These are phyloP conservation scores for pig (Sus scrofa) DNA, from an alignment of 2,113 vertebrate genomes.

Conservation along the genomic window T2T-Sscrofa CM000824.6:111992501-111993000, in stretches of 20 bases:
- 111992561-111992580: not conserved
- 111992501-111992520: not conserved
- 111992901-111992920: not conserved
- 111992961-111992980: not conserved
- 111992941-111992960: not conserved
- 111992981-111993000: not conserved
- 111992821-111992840: slow-evolving; percentile 19
- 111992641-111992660: not conserved
- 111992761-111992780: not conserved
- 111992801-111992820: not conserved
- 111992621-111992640: not conserved
- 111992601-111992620: not conserved
- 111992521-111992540: not conserved
- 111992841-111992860: not conserved
- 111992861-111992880: not conserved
- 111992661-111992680: not conserved
- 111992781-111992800: not conserved
- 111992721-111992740: not conserved
- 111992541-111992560: not conserved
- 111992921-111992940: not conserved
- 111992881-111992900: not conserved
- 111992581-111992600: not conserved
- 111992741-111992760: not conserved
- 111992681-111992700: slow-evolving; percentile 2
- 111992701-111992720: slow-evolving; percentile 16